Percentiles rank a stretch among this genome's conserved stretches.
phyloP scores from a whole-genome alignment of 2,888 invertebrate genomes.

The Micropterix aruncella region DNA sequence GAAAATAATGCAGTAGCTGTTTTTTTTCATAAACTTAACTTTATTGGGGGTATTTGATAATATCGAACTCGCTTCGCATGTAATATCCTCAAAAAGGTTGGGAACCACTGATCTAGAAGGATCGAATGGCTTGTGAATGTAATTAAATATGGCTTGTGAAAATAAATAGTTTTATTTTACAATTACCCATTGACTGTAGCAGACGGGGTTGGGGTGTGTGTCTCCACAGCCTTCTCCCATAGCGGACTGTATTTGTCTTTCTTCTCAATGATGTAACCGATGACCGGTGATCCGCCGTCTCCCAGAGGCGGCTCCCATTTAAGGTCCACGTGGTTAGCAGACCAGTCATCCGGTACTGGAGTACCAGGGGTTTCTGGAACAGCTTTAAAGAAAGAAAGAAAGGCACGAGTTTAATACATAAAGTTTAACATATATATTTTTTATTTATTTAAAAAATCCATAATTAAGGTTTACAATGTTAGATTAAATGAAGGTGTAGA shows the following conservation, averaged over 20 bases:
- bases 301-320: conserved; percentile 80
- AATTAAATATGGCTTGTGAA: too few species aligned
- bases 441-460: too few species aligned
- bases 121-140: too few species aligned
- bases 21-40: too few species aligned
- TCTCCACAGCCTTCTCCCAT: conserved; percentile 88
- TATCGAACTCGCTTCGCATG: too few species aligned
- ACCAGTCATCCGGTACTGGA: conserved; percentile 88
- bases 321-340: conserved; percentile 81
- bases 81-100: too few species aligned
- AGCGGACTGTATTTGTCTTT: conserved; percentile 83
- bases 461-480: too few species aligned
- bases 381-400: conserved; percentile 34
- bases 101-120: too few species aligned
- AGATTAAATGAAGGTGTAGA: too few species aligned
- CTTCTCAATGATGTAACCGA: conserved; percentile 86
- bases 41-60: too few species aligned
- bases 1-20: too few species aligned
- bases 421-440: conserved; percentile 3
- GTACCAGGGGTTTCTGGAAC: conserved; percentile 76
- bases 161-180: not conserved
- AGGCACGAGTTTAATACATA: not conserved
- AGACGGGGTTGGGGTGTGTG: conserved; percentile 53
- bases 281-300: conserved; percentile 90
- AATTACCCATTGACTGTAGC: conserved; percentile 74